These are phyloP conservation scores for Gorsachius magnificus DNA, from an alignment of 2,797 vertebrate genomes.

Conservation along the genomic window DNA sequence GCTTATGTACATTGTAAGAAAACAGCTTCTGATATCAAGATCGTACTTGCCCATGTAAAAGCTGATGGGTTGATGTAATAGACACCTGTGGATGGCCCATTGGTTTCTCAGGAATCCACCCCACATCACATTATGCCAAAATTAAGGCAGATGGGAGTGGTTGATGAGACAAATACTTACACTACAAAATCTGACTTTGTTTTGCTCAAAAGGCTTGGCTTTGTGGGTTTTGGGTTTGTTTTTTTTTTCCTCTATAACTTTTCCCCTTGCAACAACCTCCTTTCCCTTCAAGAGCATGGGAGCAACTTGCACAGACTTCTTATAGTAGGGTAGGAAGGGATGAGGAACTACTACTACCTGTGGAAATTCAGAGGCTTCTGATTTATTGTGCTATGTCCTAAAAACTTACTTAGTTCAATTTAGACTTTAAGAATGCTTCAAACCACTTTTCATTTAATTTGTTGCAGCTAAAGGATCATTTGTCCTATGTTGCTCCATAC, in stretches of 20 bases:
- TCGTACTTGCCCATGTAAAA: conserved; percentile 29
- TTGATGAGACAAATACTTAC: neutral
- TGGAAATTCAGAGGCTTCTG: neutral
- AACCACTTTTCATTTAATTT: neutral
- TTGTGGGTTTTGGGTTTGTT: neutral
- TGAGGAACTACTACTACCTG: neutral
- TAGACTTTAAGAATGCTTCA: neutral
- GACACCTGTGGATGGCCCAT: neutral
- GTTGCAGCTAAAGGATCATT: neutral
- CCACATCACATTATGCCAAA: neutral
- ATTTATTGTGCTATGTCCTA: neutral
- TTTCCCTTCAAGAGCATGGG: neutral
- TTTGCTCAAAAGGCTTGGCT: neutral
- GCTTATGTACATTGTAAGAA: neutral
- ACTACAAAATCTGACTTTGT: neutral
- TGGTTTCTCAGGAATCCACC: conserved; percentile 17
- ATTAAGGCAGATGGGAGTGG: neutral
- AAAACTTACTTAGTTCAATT: neutral
- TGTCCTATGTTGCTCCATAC: neutral
- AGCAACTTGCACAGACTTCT: neutral
- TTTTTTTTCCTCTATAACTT: neutral
- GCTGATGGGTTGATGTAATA: conserved; percentile 22
- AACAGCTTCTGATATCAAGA: conserved; percentile 17
- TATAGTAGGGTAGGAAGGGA: neutral
- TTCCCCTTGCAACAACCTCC: neutral